Base-by-base conservation (phyloP, 2,113 vertebrate species). In the Romanogobio albipinnatus region DNA sequence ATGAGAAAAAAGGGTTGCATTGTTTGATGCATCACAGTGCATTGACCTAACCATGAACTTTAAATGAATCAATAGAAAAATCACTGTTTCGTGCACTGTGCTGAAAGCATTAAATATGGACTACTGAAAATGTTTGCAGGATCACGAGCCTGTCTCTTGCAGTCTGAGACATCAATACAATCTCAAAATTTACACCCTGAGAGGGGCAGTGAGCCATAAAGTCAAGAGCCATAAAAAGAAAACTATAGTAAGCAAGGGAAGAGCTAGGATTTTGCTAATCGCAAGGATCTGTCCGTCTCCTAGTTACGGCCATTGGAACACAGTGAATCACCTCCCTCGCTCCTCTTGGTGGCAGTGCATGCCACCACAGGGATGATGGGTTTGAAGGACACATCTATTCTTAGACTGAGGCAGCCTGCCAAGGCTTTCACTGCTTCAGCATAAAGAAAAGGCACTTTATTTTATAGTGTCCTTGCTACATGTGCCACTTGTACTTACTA, bases 341-440 rank as follows among this genome's bases (percentile, higher is more conserved):
- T 56, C 62, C 73, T 76, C 62, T 77, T 61, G 26, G 53, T 77
- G 73, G 77, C 76, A 74, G 22, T 74, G 64, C 53, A 29, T 17
- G 58, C 70, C 43, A 81, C 59, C 10, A 0, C 66, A 59, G 66
- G 6, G 66, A 58, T 43, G 49, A 71, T 24, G 76, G 43, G 22
- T 82, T 73, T 86, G 84, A 86, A 75, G 68, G 47, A 68, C 49
- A 29, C 49, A 19, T 68, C 71, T 56, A 64, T 76, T 70, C 36
- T 76, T 47, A 66, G 68, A 61, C 45, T 62, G 56, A 13, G 26
- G 58, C 29, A 53, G 43, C 29, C 2, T 68, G 43, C 29, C 58
- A 82, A 26, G 22, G 4, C 51, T 15, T 29, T 66, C 15, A 49
- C 26, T 53, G 19, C 49, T 61, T 64, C 2, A 7, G 7, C 61